These are phyloP conservation scores for Pipa parva DNA, from an alignment of 2,113 vertebrate genomes.

Conservation along the genomic window DNA sequence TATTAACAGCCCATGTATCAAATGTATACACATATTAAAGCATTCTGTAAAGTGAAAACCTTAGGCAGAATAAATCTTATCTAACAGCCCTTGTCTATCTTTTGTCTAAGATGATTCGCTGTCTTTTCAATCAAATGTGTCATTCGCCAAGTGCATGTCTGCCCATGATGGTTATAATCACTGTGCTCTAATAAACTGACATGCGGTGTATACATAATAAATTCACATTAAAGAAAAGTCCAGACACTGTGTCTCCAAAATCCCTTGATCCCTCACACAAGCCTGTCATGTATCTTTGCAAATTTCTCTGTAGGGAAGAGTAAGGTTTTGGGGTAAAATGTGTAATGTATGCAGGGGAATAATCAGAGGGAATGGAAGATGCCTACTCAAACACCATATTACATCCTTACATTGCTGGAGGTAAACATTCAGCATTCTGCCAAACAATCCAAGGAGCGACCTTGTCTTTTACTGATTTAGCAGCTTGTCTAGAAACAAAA, in stretches of 20 bases:
- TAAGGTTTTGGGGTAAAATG: slow-evolving; percentile 17
- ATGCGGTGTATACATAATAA: slow-evolving; percentile 51
- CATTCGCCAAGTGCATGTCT: slow-evolving; percentile 38
- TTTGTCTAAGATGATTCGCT: slow-evolving; percentile 45
- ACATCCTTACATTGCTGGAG: slow-evolving; percentile 36
- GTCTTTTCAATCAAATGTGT: slow-evolving; percentile 47
- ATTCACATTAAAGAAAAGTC: slow-evolving; percentile 47
- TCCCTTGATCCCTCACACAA: slow-evolving; percentile 35
- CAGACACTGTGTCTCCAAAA: slow-evolving; percentile 36
- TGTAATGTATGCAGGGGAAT: slow-evolving; percentile 35
- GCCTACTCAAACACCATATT: slow-evolving; percentile 17
- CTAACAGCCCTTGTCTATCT: slow-evolving; percentile 51
- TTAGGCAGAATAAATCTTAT: slow-evolving; percentile 41
- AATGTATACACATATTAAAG: slow-evolving; percentile 27
- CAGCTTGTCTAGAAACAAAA: slow-evolving; percentile 39
- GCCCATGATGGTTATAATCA: slow-evolving; percentile 28
- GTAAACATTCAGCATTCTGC: slow-evolving; percentile 29
- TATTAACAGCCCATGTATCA: slow-evolving; percentile 19
- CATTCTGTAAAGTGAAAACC: slow-evolving; percentile 41
- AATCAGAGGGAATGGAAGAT: slow-evolving; percentile 10
- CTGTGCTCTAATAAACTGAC: slow-evolving; percentile 50
- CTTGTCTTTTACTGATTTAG: slow-evolving; percentile 21
- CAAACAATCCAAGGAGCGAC: slow-evolving; percentile 23
- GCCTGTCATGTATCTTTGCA: slow-evolving; percentile 41
- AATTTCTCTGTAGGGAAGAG: slow-evolving; percentile 28